Percentiles rank a stretch among this genome's conserved stretches.
Evolutionary conservation across 2,113 vertebrate species (phyloP).

Genomic region (Strix uralensis): DNA sequence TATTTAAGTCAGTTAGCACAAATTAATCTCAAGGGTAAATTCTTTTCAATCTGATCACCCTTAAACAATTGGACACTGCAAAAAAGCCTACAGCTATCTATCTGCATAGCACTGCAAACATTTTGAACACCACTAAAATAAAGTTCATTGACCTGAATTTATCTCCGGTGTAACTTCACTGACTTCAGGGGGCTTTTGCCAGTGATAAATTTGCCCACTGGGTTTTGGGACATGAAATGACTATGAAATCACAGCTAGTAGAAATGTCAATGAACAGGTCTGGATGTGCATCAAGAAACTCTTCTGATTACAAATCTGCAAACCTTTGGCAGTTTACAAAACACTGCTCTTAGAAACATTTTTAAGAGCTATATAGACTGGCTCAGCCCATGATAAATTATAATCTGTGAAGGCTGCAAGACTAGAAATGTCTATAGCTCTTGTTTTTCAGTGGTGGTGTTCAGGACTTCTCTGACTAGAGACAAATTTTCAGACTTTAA

Average conservation of each 20-base stretch:
- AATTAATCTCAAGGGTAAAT: neutral
- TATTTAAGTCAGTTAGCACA: neutral
- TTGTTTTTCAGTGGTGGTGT: neutral
- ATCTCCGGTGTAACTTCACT: neutral
- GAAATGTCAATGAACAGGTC: neutral
- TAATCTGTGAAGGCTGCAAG: neutral
- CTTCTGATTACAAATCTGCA: neutral
- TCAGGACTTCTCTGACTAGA: neutral
- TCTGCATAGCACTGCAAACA: neutral
- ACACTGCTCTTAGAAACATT: neutral
- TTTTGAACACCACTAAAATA: neutral
- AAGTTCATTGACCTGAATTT: constrained; percentile 39
- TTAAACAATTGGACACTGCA: neutral
- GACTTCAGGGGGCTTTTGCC: neutral
- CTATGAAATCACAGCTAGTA: neutral
- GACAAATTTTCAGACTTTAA: neutral
- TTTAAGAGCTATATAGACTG: constrained; percentile 18
- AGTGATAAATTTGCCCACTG: constrained; percentile 5
- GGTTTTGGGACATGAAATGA: neutral
- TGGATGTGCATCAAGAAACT: neutral
- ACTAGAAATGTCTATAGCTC: constrained; percentile 6
- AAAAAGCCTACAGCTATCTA: neutral
- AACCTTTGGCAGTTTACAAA: constrained; percentile 9
- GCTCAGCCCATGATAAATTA: constrained; percentile 11
- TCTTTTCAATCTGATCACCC: neutral